phyloP scores from a whole-genome alignment of 2,797 vertebrate genomes.

The Sciurus vulgaris region DNA sequence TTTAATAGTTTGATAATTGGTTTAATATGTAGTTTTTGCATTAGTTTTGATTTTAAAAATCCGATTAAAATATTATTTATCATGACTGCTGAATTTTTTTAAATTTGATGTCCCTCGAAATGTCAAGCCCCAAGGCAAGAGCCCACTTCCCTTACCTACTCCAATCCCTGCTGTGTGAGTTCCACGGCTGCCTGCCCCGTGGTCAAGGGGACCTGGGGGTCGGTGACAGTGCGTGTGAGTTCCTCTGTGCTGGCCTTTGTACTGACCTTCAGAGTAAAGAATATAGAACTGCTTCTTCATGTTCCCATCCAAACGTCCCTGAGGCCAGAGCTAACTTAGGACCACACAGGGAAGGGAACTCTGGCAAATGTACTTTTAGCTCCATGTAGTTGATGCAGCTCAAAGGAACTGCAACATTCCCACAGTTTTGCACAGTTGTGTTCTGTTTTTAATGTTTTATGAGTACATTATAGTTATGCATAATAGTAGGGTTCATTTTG shows the following conservation, averaged over 20 bases:
- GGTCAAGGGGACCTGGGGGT: fast-evolving
- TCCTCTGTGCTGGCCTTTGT: too few species aligned
- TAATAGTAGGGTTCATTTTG: too few species aligned
- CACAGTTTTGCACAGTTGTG: background rate
- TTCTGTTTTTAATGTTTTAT: too few species aligned
- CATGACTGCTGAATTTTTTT: background rate
- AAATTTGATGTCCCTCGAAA: background rate
- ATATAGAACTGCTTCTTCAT: background rate
- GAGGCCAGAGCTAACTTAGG: background rate
- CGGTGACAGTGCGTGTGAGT: fast-evolving
- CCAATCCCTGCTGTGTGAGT: too few species aligned
- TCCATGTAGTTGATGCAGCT: background rate
- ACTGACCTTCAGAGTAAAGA: background rate
- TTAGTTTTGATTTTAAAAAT: background rate
- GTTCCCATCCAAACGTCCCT: background rate
- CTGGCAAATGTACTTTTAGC: background rate
- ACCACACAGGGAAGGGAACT: background rate
- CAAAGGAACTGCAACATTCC: background rate
- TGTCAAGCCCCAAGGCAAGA: background rate
- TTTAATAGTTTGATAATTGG: background rate
- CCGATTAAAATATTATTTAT: background rate
- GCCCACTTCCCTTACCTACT: background rate
- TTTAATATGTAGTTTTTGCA: background rate
- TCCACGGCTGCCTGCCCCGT: fast-evolving
- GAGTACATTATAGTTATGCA: too few species aligned